Base-by-base conservation (phyloP, 2,797 vertebrate genomes). In the Zonotrichia albicollis region DNA sequence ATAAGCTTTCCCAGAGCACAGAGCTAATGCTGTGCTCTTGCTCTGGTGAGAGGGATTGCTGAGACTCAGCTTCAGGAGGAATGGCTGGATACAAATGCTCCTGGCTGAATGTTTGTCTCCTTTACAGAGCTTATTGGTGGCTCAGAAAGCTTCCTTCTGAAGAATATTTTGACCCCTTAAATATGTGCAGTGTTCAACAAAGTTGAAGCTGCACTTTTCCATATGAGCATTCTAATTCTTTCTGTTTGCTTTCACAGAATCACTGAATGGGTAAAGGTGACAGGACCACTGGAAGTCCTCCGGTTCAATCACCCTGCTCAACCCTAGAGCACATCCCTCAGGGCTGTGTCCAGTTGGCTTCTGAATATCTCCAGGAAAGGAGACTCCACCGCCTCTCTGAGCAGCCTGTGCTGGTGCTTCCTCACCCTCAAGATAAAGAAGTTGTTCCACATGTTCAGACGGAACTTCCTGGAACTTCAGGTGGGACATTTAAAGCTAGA, bases 21-120 rank as follows among this genome's bases (percentile, higher is more conserved):
- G 61, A 42, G 42, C 34, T 68, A 30, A 46, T 0, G 3, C 11
- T 0, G 0, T 4, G 1, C 20, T 5, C 6, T 53, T 1, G 0
- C 0, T 1, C 21, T 36, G 22, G 55, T 25, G n/a, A 66, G 72
- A 58, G 27, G 43, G 51, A 61, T 68, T 84, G 54, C 58, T 72
- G 73, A 7, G 1, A 9, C 26, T 29, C 17, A 16, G 34, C 25
- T 18, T 14, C 29, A 11, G 20, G 40, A 64, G 42, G 16, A 50
- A 36, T 0, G 3, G 12, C 16, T 67, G 61, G 45, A 21, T 64
- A 50, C 18, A 85, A 68, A 36, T 43, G 22, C 4, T 7, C 13
- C 30, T 46, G 21, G 15, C 72, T 84, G 34, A 40, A 34, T 60
- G 36, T 40, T 45, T 42, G 22, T 83, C 15, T 68, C 34, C 30